phyloP scores from a whole-genome alignment of 2,888 invertebrate species.

The Flabesymbios commensalis region DNA sequence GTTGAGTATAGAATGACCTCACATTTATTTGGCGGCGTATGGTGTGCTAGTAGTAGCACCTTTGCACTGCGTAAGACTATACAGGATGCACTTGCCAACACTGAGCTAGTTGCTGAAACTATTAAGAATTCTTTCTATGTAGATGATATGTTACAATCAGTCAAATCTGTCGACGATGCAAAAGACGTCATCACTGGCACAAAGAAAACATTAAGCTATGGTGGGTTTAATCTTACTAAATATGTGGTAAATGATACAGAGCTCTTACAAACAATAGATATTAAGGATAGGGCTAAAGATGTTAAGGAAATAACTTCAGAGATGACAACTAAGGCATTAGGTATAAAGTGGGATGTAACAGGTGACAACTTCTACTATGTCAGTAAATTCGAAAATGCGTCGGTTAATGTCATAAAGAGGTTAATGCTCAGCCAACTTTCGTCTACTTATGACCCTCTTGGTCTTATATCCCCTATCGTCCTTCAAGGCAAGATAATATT shows the following conservation, averaged over 20 bases:
- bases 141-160: not conserved
- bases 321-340: conserved; percentile 17
- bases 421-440: conserved; percentile 29
- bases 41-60: not conserved
- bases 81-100: not conserved
- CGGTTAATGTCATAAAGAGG: no score
- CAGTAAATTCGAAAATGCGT: conserved; percentile 23
- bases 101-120: not conserved
- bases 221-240: no score
- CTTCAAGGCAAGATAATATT: conserved; percentile 29
- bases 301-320: no score
- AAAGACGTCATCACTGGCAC: no score
- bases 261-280: not conserved
- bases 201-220: no score
- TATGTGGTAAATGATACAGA: not conserved
- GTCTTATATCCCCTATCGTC: not conserved
- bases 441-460: conserved; percentile 31
- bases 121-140: not conserved
- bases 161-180: not conserved
- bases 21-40: not conserved
- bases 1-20: not conserved
- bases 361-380: conserved; percentile 33
- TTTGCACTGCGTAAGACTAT: not conserved
- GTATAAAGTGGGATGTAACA: conserved; percentile 35
- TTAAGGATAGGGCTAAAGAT: not conserved